phyloP scores from a whole-genome alignment of 2,888 invertebrate genomes.

The Steinernema carpocapsae region DNA sequence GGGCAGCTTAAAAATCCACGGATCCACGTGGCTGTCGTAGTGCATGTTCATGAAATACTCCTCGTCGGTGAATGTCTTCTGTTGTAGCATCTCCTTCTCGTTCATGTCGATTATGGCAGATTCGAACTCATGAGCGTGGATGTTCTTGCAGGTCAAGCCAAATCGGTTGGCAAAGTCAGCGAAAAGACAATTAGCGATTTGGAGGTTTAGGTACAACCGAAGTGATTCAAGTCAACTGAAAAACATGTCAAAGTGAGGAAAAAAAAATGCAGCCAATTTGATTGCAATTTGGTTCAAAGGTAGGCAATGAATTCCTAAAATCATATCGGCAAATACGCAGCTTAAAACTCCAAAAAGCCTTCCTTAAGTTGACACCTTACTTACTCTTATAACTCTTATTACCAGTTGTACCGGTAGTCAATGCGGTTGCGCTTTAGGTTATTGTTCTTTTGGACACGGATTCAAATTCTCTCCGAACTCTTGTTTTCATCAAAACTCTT shows the following conservation, averaged over 20 bases:
- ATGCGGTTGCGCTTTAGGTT: no score
- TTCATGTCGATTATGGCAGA: conserved; percentile 41
- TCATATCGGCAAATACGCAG: no score
- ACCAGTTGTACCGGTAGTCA: no score
- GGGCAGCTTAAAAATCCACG: neutral
- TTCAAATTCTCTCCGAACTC: no score
- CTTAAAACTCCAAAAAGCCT: no score
- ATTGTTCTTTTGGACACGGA: no score
- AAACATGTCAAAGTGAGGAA: neutral
- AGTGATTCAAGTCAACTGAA: conserved; percentile 55
- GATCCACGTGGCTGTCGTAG: conserved; percentile 10
- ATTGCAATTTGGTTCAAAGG: neutral
- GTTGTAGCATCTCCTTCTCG: conserved; percentile 47
- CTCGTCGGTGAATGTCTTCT: conserved; percentile 41
- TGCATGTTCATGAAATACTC: conserved; percentile 34
- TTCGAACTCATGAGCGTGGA: conserved; percentile 52
- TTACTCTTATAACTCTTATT: no score
- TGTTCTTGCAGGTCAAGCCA: conserved; percentile 49
- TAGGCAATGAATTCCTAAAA: no score
- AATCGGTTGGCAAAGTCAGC: conserved; percentile 45
- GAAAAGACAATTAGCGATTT: conserved; percentile 60
- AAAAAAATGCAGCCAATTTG: neutral
- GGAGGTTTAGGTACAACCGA: conserved; percentile 46
- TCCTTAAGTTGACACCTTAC: no score
- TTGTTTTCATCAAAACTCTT: no score